phyloP scores from a whole-genome alignment of 2,113 vertebrate species.

The Dolichotis patagonum region DNA sequence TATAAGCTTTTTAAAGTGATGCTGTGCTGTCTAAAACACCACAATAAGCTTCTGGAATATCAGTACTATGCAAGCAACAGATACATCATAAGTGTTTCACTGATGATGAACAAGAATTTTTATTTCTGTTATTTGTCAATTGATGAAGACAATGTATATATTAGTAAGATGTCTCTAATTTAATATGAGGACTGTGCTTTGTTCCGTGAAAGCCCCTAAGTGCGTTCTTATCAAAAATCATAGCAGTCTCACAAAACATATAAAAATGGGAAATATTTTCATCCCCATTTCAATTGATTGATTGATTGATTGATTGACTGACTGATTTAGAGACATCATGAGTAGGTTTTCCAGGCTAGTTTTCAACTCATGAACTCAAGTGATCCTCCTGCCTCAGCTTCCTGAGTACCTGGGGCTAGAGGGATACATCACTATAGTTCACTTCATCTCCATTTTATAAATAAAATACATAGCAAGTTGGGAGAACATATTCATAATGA shows the following conservation, averaged over 20 bases:
- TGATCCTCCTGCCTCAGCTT: not conserved
- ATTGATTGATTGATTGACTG: not conserved
- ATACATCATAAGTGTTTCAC: not conserved
- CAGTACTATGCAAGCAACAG: not conserved
- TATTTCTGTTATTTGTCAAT: slow-evolving; percentile 10
- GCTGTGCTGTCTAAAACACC: not conserved
- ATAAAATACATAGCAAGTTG: not conserved
- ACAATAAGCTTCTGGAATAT: slow-evolving; percentile 25
- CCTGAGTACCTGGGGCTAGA: no score
- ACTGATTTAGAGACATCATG: not conserved
- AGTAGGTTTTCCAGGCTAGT: not conserved
- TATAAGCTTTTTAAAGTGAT: slow-evolving; percentile 28
- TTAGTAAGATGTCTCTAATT: slow-evolving; percentile 28
- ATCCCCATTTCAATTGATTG: not conserved
- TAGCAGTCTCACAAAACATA: not conserved
- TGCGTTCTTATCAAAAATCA: not conserved
- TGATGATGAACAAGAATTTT: slow-evolving; percentile 13
- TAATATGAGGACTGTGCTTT: not conserved
- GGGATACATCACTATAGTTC: no score
- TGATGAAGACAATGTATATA: slow-evolving; percentile 28
- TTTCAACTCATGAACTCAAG: not conserved
- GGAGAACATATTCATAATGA: not conserved
- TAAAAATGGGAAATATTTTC: slow-evolving; percentile 10
- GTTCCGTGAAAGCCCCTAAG: not conserved
- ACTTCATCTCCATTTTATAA: not conserved